Conservation (phyloP, 2,888 invertebrate species). For the Tanytarsus gracilentus region DNA sequence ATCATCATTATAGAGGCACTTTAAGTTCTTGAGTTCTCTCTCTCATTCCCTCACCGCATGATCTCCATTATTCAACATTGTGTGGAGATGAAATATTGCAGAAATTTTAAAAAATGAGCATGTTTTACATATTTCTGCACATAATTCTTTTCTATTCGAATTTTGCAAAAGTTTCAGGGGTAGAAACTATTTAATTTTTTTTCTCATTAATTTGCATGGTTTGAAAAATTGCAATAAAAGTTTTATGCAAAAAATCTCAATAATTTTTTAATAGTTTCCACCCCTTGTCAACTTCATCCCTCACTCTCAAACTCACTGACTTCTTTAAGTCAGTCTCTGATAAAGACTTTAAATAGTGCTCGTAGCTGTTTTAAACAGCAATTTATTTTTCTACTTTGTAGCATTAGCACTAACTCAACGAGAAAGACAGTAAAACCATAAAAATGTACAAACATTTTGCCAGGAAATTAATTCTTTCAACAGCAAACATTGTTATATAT, state of each 20-base stretch:
- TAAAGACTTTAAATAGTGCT: conserved; percentile 18
- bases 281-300: neutral
- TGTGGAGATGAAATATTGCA: neutral
- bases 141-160: neutral
- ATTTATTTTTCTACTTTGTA: conserved; percentile 16
- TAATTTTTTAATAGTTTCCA: too few species aligned
- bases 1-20: too few species aligned
- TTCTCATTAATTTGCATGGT: too few species aligned
- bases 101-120: neutral
- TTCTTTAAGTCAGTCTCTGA: neutral
- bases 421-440: conserved; percentile 18
- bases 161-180: too few species aligned
- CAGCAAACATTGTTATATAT: conserved; percentile 19
- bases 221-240: too few species aligned
- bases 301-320: neutral
- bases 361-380: conserved; percentile 20
- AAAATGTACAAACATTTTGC: conserved; percentile 16
- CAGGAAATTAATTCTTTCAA: conserved; percentile 30
- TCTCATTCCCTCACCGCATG: too few species aligned
- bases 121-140: neutral
- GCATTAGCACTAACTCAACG: neutral
- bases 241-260: too few species aligned
- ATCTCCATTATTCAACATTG: neutral
- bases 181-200: too few species aligned
- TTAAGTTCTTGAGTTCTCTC: too few species aligned